Evolutionary conservation across 1,140 invertebrate species (phyloP).

Genomic region (Ladona fulva): DNA sequence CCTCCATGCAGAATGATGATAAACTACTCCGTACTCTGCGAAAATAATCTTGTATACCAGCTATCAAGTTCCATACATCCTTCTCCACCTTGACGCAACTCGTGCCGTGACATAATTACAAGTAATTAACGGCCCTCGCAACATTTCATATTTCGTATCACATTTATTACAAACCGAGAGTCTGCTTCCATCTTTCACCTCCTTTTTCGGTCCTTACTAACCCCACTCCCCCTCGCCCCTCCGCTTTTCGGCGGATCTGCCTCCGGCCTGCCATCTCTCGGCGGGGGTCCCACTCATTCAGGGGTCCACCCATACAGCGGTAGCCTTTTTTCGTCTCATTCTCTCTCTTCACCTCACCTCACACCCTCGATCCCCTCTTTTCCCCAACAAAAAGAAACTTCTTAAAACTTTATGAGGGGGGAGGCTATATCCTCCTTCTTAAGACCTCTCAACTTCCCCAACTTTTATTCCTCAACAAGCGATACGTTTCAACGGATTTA

Average conservation of each 20-base stretch:
- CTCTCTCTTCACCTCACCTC: not conserved
- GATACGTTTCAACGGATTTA: conserved; percentile 1
- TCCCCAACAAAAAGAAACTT: not conserved
- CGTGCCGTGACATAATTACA: not conserved
- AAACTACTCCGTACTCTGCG: too few species aligned
- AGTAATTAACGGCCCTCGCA: not conserved
- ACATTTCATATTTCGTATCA: not conserved
- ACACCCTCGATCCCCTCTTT: not conserved
- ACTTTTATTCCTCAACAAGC: not conserved
- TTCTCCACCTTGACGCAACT: too few species aligned
- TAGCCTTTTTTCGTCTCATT: not conserved
- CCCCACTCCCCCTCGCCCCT: not conserved
- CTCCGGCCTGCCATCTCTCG: not conserved
- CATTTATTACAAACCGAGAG: not conserved
- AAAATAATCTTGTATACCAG: too few species aligned
- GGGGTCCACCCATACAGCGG: not conserved
- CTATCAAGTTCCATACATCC: too few species aligned
- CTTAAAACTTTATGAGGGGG: not conserved
- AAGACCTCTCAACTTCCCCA: not conserved
- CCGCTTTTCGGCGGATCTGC: not conserved
- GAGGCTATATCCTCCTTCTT: too few species aligned
- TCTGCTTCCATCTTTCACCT: not conserved
- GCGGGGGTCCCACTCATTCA: not conserved
- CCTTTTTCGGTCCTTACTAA: not conserved
- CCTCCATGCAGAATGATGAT: too few species aligned